A percentile compares a stretch with the other conserved stretches of the same genome.
Conservation (phyloP, 2,888 invertebrate genomes). For the Orthosia cruda region DNA sequence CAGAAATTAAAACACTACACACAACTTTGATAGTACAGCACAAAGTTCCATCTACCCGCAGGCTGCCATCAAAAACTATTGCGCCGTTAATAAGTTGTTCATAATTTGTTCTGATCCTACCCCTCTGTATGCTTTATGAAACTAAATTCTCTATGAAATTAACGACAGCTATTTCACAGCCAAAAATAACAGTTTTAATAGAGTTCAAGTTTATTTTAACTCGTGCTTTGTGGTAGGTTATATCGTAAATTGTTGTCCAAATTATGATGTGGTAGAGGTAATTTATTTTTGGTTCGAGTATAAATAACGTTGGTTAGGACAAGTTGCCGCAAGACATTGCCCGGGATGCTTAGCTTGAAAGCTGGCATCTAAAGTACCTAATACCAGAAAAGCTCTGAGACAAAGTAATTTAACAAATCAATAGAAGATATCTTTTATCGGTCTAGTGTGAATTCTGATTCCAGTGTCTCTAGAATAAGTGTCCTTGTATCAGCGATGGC, state of each 20-base stretch:
- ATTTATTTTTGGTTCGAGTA: slow-evolving; percentile 29
- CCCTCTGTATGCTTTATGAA: slow-evolving; percentile 33
- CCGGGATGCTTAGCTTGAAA: neutral
- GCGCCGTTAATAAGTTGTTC: slow-evolving; percentile 65
- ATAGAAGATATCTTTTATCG: no score
- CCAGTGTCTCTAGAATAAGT: no score
- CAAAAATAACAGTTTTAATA: slow-evolving; percentile 56
- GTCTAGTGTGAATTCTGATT: no score
- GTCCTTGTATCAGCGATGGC: no score
- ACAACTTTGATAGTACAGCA: slow-evolving; percentile 41
- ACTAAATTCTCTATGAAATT: slow-evolving; percentile 57
- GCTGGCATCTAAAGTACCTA: neutral
- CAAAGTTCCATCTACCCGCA: slow-evolving; percentile 36
- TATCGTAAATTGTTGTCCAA: slow-evolving; percentile 52
- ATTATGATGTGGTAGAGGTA: slow-evolving; percentile 12
- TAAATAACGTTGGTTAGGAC: neutral
- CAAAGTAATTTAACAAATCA: no score
- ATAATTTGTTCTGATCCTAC: slow-evolving; percentile 57
- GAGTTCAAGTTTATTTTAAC: slow-evolving; percentile 49
- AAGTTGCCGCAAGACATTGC: neutral
- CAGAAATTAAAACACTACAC: slow-evolving; percentile 38
- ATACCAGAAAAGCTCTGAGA: no score
- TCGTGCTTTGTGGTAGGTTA: slow-evolving; percentile 36
- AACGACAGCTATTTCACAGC: slow-evolving; percentile 52
- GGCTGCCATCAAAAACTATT: slow-evolving; percentile 65